Evolutionary conservation across 2,797 vertebrate species (phyloP), one percentile per base, ranked within the genome.

Genomic region (Rhynchonycteris naso): DNA sequence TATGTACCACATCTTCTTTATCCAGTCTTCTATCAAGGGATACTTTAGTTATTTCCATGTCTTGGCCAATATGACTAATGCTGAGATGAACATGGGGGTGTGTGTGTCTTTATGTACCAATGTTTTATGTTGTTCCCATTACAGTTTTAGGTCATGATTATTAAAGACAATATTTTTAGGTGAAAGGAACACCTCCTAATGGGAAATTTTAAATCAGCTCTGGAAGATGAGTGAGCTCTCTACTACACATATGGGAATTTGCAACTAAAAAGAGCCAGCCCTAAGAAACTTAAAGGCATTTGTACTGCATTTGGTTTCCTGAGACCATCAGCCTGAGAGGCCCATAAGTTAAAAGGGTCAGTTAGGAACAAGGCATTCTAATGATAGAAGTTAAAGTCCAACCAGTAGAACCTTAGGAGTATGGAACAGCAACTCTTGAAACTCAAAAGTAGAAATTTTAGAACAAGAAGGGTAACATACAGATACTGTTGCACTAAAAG

Each of bases 171-270:
- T 81, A 91, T 82, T 88, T 96, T 90, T 54, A 92, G 84, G 15
- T 79, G 33, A 75, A 79, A 96, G 75, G 59, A 69, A 84, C 80
- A 89, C n/a, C 16, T 38, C 59, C 10, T 58, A 85, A 93, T 71
- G 72, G 65, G 38, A 97, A 96, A 94, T 78, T 52, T 86, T 24
- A 91, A 96, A 89, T 78, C 15, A 35, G 58, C 79, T 26, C 28
- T 94, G 68, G 87, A 88, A 87, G 74, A 74, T 47, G 18, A 94
- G 59, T 59, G 66, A 74, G 24, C 35, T 61, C 10, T 71, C 59
- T 71, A 61, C 13, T 71, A 50, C 1, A 83, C 15, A 7, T 13
- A 58, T 16, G 18, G 38, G 22, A 59, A 47, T 80, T 56, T 66
- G 61, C 18, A 69, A 30, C 58, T 68, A 79, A 94, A 88, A 78